Base-by-base conservation (phyloP, 2,113 vertebrate genomes). In the Chaenocephalus aceratus region DNA sequence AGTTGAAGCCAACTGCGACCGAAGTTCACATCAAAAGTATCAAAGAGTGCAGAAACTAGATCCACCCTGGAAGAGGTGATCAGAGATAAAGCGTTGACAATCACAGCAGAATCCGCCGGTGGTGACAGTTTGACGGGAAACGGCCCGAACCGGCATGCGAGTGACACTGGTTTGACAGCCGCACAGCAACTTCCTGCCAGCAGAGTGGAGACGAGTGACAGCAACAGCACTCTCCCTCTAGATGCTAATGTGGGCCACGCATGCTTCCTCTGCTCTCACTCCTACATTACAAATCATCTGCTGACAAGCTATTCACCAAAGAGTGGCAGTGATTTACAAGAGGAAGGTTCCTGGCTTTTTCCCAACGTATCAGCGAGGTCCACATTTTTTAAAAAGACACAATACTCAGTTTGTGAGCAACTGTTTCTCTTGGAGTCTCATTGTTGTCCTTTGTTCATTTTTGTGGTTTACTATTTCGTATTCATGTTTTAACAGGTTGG, bases 101-200 rank as follows among this genome's bases (percentile, higher is more conserved):
- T 62, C 58, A 2, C 57, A 23, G 16, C 2, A 6, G 51, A n/a
- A 30, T 64, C 61, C 44, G 83, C 75, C 63, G 13, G 30, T 10
- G 80, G 72, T 83, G 87, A 86, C 83, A 82, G 77, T 36, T 77
- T 91, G 89, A 89, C 83, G 54, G 80, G 58, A 65, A 82, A 48
- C 62, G 66, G 75, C 60, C 68, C n/a, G 66, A 60, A 73, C 79
- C 41, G 4, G 69, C 54, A 26, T 70, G 30, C 23, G 23, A 30
- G 45, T 82, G 69, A 80, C 14, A 57, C 54, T 13, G 23, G 75
- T 77, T 46, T 89, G 87, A 91, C 85, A 89, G 78, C 57, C 56
- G 15, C 52, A 4, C 73, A 1, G 75, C 58, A 67, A 84, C 85
- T 75, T 86, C 72, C 80, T 72, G 85, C 73, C 87, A 77, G 64